A percentile compares a stretch with the other conserved stretches of the same genome.
Conservation (phyloP, 2,797 vertebrate genomes). For the Harpagifer antarcticus region DNA sequence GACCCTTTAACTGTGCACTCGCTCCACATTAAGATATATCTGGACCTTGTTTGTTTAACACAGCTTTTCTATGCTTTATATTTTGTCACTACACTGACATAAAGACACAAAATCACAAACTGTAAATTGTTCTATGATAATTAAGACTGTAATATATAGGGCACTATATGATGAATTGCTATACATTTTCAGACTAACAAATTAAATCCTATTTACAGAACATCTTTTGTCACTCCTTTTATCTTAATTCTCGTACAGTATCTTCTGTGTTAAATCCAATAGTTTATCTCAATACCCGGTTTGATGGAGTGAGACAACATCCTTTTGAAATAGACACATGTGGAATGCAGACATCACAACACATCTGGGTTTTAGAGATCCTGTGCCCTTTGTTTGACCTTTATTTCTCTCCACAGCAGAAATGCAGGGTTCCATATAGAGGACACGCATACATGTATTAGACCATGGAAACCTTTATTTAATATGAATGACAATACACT, state of each 20-base stretch:
- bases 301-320: slow-evolving; percentile 30
- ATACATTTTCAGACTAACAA: slow-evolving; percentile 87
- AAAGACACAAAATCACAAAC: slow-evolving; percentile 79
- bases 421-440: neutral
- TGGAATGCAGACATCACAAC: slow-evolving; percentile 36
- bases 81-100: slow-evolving; percentile 83
- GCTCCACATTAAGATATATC: slow-evolving; percentile 83
- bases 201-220: slow-evolving; percentile 97
- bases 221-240: slow-evolving; percentile 49
- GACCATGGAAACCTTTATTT: neutral
- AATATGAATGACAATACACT: neutral
- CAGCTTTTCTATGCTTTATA: slow-evolving; percentile 92
- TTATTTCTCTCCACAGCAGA: slow-evolving; percentile 1
- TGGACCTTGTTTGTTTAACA: slow-evolving; percentile 88
- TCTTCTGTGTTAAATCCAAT: neutral
- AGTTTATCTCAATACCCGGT: slow-evolving; percentile 26
- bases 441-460: neutral
- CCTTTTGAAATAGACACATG: slow-evolving; percentile 1
- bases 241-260: slow-evolving; percentile 10
- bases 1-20: slow-evolving; percentile 80
- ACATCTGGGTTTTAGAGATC: slow-evolving; percentile 23
- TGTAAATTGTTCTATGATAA: slow-evolving; percentile 95
- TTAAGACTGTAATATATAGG: slow-evolving; percentile 88
- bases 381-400: slow-evolving; percentile 32
- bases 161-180: slow-evolving; percentile 89